Conservation (phyloP, 1,140 invertebrate genomes). For the Trichomalopsis sarcophagae region DNA sequence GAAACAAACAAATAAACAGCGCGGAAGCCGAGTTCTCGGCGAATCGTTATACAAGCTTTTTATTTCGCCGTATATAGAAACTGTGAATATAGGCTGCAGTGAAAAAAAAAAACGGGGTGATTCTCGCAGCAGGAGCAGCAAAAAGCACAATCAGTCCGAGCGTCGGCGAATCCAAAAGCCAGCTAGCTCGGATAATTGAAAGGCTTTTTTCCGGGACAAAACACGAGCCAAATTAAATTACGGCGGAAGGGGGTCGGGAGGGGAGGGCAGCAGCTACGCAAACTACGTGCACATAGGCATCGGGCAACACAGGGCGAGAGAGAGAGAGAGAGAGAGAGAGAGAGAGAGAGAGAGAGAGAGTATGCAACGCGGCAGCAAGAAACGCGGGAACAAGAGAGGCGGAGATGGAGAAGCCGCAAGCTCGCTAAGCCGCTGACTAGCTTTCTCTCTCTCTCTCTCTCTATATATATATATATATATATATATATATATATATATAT, state of each 20-base stretch:
- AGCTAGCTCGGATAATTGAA: neutral
- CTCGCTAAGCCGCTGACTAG: slow-evolving; percentile 16
- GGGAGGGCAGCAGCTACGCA: neutral
- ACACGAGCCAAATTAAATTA: neutral
- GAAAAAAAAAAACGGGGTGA: neutral
- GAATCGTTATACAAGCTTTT: no score
- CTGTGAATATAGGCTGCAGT: neutral
- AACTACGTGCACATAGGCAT: neutral
- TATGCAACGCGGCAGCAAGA: neutral
- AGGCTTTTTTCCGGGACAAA: neutral
- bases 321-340: neutral
- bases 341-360: neutral
- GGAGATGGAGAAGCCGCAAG: slow-evolving; percentile 18
- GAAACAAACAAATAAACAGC: no score
- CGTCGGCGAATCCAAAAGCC: neutral
- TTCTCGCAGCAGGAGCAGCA: neutral
- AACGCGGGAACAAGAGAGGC: slow-evolving; percentile 11
- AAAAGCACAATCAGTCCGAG: neutral
- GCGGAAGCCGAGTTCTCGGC: neutral
- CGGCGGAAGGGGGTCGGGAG: neutral
- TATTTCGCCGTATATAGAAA: neutral
- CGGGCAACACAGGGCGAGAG: neutral
- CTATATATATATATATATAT: no score
- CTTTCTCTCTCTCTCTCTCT: no score
- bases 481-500: no score